phyloP scores from a whole-genome alignment of 2,888 invertebrate genomes.

The Phasia obesa region DNA sequence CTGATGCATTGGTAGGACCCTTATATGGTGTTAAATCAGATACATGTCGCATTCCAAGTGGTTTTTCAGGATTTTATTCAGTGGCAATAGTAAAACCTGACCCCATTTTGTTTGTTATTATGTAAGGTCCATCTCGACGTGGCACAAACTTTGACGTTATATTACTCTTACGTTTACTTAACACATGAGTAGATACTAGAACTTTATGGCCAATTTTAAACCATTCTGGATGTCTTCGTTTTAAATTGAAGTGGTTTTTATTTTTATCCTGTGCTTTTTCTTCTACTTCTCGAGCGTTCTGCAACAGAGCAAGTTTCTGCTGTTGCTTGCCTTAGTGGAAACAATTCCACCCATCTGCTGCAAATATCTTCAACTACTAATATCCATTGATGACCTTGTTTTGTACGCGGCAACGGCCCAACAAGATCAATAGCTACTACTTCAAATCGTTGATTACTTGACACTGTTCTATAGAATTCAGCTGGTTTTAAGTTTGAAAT shows the following conservation, averaged over 20 bases:
- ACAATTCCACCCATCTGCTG: too few species aligned
- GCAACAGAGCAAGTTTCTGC: too few species aligned
- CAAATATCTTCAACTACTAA: too few species aligned
- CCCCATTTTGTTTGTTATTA: not conserved
- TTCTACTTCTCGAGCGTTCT: not conserved
- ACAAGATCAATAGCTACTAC: too few species aligned
- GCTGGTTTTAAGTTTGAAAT: too few species aligned
- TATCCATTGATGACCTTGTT: too few species aligned
- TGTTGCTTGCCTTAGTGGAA: too few species aligned
- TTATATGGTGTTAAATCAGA: not conserved
- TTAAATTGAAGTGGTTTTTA: not conserved
- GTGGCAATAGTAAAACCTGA: not conserved
- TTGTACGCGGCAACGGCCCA: too few species aligned
- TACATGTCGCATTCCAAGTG: not conserved
- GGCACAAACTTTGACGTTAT: not conserved
- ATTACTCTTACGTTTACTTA: not conserved
- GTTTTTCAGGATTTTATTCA: not conserved
- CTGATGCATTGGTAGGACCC: not conserved
- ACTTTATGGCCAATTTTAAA: too few species aligned
- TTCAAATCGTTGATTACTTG: too few species aligned
- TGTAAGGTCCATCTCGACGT: not conserved
- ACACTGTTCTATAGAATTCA: too few species aligned
- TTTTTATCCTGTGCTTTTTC: not conserved
- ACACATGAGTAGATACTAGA: too few species aligned
- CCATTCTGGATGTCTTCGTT: not conserved